Evolutionary conservation across 2,113 vertebrate species (phyloP).

Genomic region (Pseudolaguvia tuberculata): DNA sequence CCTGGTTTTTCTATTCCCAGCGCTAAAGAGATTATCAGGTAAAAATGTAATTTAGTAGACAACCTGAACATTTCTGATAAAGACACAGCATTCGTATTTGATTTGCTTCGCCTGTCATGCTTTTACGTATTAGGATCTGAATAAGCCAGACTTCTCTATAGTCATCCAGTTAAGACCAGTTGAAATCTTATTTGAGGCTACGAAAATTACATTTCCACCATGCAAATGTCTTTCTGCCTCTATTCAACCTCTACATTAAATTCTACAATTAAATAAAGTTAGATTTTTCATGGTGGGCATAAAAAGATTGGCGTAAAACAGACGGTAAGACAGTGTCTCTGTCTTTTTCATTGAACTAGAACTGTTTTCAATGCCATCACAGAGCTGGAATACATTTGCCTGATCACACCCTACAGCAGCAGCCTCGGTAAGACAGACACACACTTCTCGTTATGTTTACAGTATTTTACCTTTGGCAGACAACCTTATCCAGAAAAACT

Average conservation of each 20-base stretch:
- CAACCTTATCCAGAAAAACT: no score
- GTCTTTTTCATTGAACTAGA: conserved; percentile 60
- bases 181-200: conserved; percentile 40
- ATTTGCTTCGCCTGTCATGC: conserved; percentile 8
- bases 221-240: conserved; percentile 43
- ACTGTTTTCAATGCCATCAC: conserved; percentile 72
- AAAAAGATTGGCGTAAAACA: conserved; percentile 21
- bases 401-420: conserved; percentile 65
- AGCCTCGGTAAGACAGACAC: conserved; percentile 69
- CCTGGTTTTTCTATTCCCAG: conserved; percentile 60
- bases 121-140: conserved; percentile 23
- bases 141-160: conserved; percentile 40
- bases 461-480: no score
- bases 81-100: neutral
- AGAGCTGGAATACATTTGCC: conserved; percentile 79
- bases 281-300: conserved; percentile 37
- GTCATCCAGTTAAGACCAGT: conserved; percentile 43
- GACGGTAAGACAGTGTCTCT: conserved; percentile 7
- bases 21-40: conserved; percentile 79
- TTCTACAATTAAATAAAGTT: conserved; percentile 40
- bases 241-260: conserved; percentile 41
- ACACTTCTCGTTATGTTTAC: no score
- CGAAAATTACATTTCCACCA: conserved; percentile 41
- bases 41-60: conserved; percentile 45
- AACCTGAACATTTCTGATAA: conserved; percentile 3